A percentile compares a stretch with the other conserved stretches of the same genome.
These are phyloP conservation scores for Hypanus sabinus DNA, from an alignment of 2,113 vertebrate genomes.

Conservation along the genomic window DNA sequence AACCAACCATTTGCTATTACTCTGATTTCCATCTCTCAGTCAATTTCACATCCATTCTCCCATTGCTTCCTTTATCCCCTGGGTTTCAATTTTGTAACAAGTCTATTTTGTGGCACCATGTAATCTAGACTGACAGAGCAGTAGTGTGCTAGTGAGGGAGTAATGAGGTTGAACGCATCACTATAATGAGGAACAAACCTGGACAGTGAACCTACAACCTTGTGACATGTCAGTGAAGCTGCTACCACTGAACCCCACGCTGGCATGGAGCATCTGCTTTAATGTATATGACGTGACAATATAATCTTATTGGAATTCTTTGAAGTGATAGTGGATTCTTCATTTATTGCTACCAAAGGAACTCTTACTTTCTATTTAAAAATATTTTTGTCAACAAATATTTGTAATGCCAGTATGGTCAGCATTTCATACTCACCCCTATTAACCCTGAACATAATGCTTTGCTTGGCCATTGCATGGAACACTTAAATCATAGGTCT, in stretches of 20 bases:
- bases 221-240: too few relatives aligned
- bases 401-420: too few relatives aligned
- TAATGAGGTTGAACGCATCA: neutral
- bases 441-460: too few relatives aligned
- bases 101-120: conserved; percentile 3
- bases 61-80: neutral
- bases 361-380: too few relatives aligned
- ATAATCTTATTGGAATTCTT: neutral
- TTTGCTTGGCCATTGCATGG: too few relatives aligned
- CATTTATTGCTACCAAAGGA: neutral
- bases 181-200: neutral
- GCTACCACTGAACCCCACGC: neutral
- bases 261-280: neutral
- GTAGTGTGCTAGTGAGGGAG: neutral
- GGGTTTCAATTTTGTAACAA: neutral
- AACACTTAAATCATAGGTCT: too few relatives aligned
- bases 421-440: too few relatives aligned
- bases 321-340: neutral
- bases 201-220: neutral
- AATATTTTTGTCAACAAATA: too few relatives aligned
- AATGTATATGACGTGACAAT: too few relatives aligned
- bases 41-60: neutral
- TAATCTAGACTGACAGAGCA: neutral
- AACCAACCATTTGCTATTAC: neutral
- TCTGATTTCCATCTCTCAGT: neutral